A percentile compares a stretch with the other conserved stretches of the same genome.
Conservation (phyloP, 2,113 vertebrate species). For the Cairina moschata region DNA sequence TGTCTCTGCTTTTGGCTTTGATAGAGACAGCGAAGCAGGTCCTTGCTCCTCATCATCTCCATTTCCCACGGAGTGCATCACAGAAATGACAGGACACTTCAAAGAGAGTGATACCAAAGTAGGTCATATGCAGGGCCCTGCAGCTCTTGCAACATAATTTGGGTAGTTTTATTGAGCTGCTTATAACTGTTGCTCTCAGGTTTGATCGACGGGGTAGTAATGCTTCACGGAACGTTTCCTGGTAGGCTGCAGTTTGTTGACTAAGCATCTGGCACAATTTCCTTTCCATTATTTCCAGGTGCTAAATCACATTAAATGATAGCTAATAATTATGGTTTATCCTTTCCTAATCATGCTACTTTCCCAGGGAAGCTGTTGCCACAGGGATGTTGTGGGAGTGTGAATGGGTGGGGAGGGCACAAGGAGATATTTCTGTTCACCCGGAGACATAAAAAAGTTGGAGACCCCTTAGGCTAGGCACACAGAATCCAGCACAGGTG, state of each 20-base stretch:
- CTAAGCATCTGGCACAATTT: constrained; percentile 30
- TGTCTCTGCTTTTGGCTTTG: not conserved
- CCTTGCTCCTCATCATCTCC: not conserved
- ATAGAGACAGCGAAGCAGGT: not conserved
- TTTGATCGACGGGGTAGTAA: not conserved
- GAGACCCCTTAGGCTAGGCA: constrained; percentile 52
- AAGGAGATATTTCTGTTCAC: constrained; percentile 27
- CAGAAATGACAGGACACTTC: not conserved
- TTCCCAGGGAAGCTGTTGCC: constrained; percentile 65
- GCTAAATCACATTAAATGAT: constrained; percentile 61
- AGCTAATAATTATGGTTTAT: constrained; percentile 61
- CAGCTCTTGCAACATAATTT: not conserved
- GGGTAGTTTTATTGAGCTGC: not conserved
- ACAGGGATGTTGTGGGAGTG: constrained; percentile 59
- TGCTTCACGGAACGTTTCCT: not conserved
- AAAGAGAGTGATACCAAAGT: not conserved
- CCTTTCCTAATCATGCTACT: constrained; percentile 22
- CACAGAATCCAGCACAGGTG: not conserved
- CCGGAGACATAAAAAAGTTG: constrained; percentile 3
- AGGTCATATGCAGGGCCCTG: not conserved
- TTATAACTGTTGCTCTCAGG: not conserved
- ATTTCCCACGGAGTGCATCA: rapidly evolving
- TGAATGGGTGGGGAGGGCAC: constrained; percentile 40
- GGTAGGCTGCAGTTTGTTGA: constrained; percentile 7
- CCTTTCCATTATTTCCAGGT: constrained; percentile 48